phyloP scores from a whole-genome alignment of 2,888 invertebrate genomes.

The Corythucha ciliata region DNA sequence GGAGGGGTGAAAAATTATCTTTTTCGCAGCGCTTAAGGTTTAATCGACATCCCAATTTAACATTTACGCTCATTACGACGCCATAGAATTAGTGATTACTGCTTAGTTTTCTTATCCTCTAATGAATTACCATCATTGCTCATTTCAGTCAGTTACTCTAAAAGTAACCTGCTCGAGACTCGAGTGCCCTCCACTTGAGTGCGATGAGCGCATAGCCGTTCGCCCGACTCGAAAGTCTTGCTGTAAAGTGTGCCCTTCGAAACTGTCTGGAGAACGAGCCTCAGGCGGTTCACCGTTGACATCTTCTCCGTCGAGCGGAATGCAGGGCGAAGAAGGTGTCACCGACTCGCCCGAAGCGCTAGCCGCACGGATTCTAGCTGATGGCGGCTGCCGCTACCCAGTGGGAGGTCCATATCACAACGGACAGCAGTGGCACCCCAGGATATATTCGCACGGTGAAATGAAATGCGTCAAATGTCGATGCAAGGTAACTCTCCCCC shows the following conservation, averaged over 20 bases:
- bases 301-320: conserved; percentile 14
- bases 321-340: conserved; percentile 18
- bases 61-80: no score
- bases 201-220: conserved; percentile 62
- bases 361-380: conserved; percentile 53
- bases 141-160: conserved; percentile 49
- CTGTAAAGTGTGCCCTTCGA: conserved; percentile 63
- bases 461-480: conserved; percentile 76
- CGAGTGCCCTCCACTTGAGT: conserved; percentile 62
- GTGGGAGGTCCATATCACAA: conserved; percentile 53
- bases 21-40: no score
- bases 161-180: conserved; percentile 68
- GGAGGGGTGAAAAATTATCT: no score
- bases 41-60: no score
- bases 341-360: conserved; percentile 44
- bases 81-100: no score
- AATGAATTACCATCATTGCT: no score
- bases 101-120: no score
- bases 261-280: conserved; percentile 27
- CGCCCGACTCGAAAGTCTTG: conserved; percentile 70
- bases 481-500: conserved; percentile 62
- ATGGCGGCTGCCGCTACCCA: conserved; percentile 74
- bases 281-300: conserved; percentile 25
- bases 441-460: conserved; percentile 65
- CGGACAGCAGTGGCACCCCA: conserved; percentile 81